Evolutionary conservation across 2,797 vertebrate genomes (phyloP), one percentile per base, ranked within the genome.

Genomic region (Dryobates pubescens): DNA sequence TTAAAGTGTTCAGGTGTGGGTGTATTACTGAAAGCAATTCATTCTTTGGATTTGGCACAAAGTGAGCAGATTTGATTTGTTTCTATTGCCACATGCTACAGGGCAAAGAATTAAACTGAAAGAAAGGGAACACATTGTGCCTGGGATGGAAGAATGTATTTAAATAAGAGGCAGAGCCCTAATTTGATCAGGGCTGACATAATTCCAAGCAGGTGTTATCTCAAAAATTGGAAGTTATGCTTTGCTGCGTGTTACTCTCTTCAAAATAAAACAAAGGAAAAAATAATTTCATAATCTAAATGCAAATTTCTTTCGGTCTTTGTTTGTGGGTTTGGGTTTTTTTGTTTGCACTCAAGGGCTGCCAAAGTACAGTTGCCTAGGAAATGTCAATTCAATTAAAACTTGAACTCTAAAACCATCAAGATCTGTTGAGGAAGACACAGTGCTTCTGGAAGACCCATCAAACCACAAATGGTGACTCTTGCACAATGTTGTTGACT

Each of bases 31-130:
- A 94, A 96, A 90, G 22, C 17, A 93, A 79, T 80, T 90, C 3
- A 71, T 93, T 84, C 36, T 70, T 86, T 75, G 43, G n/a, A 73
- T 81, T 83, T 91, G 34, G 13, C 84, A 94, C 68, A 80, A 92
- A 91, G 43, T 23, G 29, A 90, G 58, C 36, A 80, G 76, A 73
- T 90, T 78, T 73, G 86, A 84, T 93, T 92, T 95, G 47, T 86
- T 95, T 95, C 88, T 94, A 32, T 77, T 84, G 63, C 54, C 59
- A 67, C 74, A 90, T 61, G 75, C 41, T 86, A 89, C 12, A 65
- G 65, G 65, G 72, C 71, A 86, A 92, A 63, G 27, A 69, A 89
- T n/a, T 90, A 89, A 94, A 84, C 15, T 53, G 32, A 73, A 70
- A 88, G 80, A 69, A 88, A 79, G 51, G 9, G 54, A 92, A 70